These are phyloP conservation scores for Drosophila paracracens DNA, from an alignment of 2,888 invertebrate species.

Conservation along the genomic window DNA sequence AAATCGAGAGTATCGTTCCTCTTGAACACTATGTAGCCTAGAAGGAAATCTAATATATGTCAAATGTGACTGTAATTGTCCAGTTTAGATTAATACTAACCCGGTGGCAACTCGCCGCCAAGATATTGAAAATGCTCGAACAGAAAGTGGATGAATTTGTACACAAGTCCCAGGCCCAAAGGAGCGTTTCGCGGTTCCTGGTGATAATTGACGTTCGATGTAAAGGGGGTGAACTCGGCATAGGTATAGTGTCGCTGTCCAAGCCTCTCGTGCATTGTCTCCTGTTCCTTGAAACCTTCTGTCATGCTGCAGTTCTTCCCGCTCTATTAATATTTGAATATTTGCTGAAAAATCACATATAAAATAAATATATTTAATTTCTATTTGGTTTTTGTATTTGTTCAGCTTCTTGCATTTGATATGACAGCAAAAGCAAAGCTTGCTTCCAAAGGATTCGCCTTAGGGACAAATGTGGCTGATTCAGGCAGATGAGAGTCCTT, in stretches of 20 bases:
- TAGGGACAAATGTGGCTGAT: neutral
- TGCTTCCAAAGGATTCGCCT: neutral
- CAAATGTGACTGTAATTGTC: neutral
- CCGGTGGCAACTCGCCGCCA: neutral
- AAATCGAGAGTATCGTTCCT: conserved; percentile 64
- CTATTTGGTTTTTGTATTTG: neutral
- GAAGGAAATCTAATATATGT: neutral
- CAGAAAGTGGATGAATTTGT: neutral
- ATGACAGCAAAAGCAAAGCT: neutral
- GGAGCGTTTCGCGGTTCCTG: neutral
- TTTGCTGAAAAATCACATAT: neutral
- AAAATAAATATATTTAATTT: neutral
- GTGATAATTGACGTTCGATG: neutral
- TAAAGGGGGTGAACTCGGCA: neutral
- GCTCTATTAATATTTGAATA: neutral
- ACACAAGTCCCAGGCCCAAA: neutral
- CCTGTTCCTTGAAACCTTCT: neutral
- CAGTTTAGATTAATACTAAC: neutral
- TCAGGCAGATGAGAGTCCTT: neutral
- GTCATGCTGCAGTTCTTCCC: neutral
- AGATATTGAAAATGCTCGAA: neutral
- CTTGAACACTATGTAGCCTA: conserved; percentile 81
- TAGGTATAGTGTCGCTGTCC: neutral
- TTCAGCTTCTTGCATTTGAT: neutral
- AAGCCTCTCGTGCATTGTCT: neutral